These are phyloP conservation scores for Henricia sp. DNA, from an alignment of 53 echinoderm and acorn worm genomes.

Conservation along the genomic window DNA sequence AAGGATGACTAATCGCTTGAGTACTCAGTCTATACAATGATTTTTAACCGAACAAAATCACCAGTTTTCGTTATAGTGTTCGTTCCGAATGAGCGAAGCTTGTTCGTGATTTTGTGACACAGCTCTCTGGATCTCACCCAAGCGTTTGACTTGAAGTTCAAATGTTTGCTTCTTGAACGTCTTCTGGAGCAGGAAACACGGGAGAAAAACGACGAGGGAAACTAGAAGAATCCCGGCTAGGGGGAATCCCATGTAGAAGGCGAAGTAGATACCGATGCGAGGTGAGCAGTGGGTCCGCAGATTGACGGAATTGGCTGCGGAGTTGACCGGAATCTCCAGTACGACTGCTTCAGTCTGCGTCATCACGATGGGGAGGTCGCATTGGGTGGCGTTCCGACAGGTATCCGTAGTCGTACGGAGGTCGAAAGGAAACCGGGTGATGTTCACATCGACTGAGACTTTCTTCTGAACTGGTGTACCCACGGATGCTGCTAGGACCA, in stretches of 20 bases:
- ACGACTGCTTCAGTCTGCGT: slow-evolving; percentile 50
- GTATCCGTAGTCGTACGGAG: slow-evolving; percentile 9
- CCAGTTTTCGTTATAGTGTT: slow-evolving; percentile 9
- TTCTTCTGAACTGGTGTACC: background rate
- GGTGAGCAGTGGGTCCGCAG: slow-evolving; percentile 61
- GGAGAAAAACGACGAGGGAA: slow-evolving; percentile 53
- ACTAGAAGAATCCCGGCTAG: slow-evolving; percentile 12
- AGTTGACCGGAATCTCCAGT: slow-evolving; percentile 23
- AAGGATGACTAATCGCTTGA: background rate
- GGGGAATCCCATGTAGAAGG: slow-evolving; percentile 67
- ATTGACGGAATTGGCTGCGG: slow-evolving; percentile 37
- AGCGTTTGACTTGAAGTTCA: slow-evolving; percentile 12
- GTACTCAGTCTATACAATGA: too few species aligned
- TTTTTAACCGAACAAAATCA: background rate
- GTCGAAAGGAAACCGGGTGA: slow-evolving; percentile 34
- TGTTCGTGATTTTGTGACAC: slow-evolving; percentile 1
- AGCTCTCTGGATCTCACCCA: background rate
- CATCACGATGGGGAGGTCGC: slow-evolving; percentile 53
- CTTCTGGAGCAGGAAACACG: slow-evolving; percentile 44
- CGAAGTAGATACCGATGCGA: slow-evolving; percentile 66
- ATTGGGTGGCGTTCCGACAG: slow-evolving; percentile 28
- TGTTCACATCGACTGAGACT: background rate
- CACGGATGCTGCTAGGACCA: background rate
- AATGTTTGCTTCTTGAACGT: slow-evolving; percentile 16
- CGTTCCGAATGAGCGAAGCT: slow-evolving; percentile 35